phyloP scores from a whole-genome alignment of 2,113 vertebrate genomes.

The Callospermophilus lateralis region DNA sequence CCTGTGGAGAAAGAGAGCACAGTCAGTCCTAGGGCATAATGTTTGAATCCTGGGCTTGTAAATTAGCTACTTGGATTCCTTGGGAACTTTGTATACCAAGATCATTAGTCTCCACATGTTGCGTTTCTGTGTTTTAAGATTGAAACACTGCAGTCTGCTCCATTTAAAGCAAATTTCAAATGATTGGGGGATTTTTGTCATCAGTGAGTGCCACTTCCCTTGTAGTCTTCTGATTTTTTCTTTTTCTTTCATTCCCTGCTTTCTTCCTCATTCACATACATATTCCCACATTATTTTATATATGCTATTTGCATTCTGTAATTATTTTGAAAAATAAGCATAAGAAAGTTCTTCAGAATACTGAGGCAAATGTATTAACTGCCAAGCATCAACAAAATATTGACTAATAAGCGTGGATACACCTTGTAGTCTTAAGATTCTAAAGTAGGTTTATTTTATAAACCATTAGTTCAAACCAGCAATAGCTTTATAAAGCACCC shows the following conservation, averaged over 20 bases:
- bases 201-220: constrained; percentile 73
- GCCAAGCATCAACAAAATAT: constrained; percentile 14
- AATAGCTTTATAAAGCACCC: background rate
- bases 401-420: background rate
- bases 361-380: constrained; percentile 5
- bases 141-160: constrained; percentile 79
- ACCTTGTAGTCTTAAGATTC: background rate
- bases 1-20: background rate
- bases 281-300: constrained; percentile 63
- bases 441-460: background rate
- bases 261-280: constrained; percentile 77
- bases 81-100: background rate
- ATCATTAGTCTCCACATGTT: background rate
- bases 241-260: constrained; percentile 76
- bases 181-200: constrained; percentile 66
- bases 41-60: constrained; percentile 46
- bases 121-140: constrained; percentile 55
- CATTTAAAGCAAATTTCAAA: constrained; percentile 70
- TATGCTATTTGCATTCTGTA: constrained; percentile 27
- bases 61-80: background rate
- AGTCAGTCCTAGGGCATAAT: rapidly evolving
- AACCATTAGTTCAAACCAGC: background rate
- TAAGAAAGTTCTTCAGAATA: background rate
- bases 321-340: constrained; percentile 9
- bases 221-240: constrained; percentile 72